A percentile compares a stretch with the other conserved stretches of the same genome.
Evolutionary conservation across 2,797 vertebrate genomes (phyloP).

Genomic region (Cercopithecus petaurista): DNA sequence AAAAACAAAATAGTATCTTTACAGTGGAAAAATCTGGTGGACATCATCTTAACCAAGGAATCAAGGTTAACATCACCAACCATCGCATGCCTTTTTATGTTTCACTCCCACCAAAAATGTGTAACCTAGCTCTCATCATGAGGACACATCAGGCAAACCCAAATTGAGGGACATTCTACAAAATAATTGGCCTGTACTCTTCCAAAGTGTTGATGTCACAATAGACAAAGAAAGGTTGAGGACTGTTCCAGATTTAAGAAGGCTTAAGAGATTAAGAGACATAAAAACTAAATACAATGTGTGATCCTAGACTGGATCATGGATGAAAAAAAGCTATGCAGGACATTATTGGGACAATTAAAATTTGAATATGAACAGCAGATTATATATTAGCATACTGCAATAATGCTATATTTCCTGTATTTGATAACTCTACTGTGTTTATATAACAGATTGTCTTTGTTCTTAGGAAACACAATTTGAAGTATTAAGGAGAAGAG

Average conservation of each 20-base stretch:
- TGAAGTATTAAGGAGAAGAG: not conserved
- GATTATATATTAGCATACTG: not conserved
- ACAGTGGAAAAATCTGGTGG: not conserved
- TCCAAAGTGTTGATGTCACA: not conserved
- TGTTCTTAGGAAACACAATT: slow-evolving; percentile 25
- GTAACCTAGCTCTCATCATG: not conserved
- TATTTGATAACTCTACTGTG: not conserved
- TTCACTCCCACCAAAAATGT: not conserved
- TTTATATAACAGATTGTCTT: not conserved
- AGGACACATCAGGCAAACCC: not conserved
- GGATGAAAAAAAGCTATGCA: not conserved
- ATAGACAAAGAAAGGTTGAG: slow-evolving; percentile 3
- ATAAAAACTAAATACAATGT: not conserved
- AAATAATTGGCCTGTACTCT: not conserved
- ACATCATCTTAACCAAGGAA: not conserved
- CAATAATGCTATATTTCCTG: not conserved
- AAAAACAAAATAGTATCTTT: not conserved
- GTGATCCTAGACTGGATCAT: not conserved
- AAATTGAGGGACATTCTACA: not conserved
- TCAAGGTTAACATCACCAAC: not conserved
- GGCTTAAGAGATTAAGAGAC: not conserved
- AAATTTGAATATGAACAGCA: not conserved
- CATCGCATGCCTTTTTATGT: not conserved
- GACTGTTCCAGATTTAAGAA: not conserved
- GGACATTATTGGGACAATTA: not conserved